These are phyloP conservation scores for Torymus aiolomorphi DNA, from an alignment of 2,888 invertebrate species.

Conservation along the genomic window DNA sequence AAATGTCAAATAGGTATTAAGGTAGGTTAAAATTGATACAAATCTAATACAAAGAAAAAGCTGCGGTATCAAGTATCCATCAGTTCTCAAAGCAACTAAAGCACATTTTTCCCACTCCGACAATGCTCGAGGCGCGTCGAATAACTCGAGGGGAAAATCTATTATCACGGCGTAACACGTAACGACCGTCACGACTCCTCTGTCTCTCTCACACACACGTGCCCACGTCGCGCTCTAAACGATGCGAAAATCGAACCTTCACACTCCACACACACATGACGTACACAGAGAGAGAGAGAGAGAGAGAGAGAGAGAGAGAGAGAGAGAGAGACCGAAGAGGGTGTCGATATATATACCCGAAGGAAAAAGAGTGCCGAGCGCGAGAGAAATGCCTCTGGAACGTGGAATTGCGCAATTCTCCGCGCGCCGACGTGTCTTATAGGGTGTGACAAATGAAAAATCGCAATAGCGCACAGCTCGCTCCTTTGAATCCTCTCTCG, in stretches of 20 bases:
- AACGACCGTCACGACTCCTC: constrained; percentile 15
- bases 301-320: neutral
- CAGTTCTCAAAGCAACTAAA: no score
- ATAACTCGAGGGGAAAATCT: constrained; percentile 15
- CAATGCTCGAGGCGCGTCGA: constrained; percentile 59
- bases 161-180: constrained; percentile 4
- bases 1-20: no score
- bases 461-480: neutral
- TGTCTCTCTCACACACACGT: neutral
- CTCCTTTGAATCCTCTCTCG: neutral
- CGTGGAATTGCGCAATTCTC: neutral
- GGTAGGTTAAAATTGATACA: no score
- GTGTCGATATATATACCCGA: no score
- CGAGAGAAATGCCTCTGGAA: no score
- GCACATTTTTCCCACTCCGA: constrained; percentile 41
- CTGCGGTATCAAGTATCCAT: no score
- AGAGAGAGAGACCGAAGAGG: neutral
- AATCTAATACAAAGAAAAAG: no score
- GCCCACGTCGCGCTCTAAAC: no score
- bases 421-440: neutral
- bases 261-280: neutral
- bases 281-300: neutral
- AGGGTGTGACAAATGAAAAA: constrained; percentile 17
- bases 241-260: no score
- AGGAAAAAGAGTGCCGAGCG: no score